Evolutionary conservation across 2,888 invertebrate species (phyloP), one percentile per base, ranked within the genome.

Genomic region (Brenthis hecate): DNA sequence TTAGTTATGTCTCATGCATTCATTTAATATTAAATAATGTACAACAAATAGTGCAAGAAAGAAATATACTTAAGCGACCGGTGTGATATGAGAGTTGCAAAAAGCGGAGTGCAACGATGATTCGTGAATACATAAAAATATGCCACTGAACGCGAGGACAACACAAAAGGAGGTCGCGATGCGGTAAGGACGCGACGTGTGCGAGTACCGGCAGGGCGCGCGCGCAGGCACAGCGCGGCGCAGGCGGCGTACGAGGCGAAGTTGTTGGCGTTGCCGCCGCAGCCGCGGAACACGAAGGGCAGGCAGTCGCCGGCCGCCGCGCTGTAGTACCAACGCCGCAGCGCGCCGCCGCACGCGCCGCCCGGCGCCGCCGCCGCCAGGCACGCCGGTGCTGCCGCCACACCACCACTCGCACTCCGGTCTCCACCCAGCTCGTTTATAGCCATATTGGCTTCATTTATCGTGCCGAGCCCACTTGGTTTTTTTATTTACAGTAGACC

Each of bases 221-320:
- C 57, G 32, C 68, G 75, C 72, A 75, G 75, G 84, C 92, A 91
- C 78, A 75, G 74, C 63, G 61, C 64, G 65, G 94, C 88, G 88
- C 97, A 97, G 80, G 95, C 94, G 78, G 95, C 94, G 88, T 94
- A 95, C 67, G 95, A 94, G 84, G 91, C 94, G 94, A 97, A 98
- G 93, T 96, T 96, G 93, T 98, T 98, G 81, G 94, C 94, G 89
- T 97, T 97, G 80, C 98, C 98, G 73, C 95, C 96, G 89, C 98
- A 98, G 89, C 98, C 98, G 75, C 95, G 94, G 93, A 96, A 98
- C 81, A 95, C 94, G 92, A 98, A 98, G 66, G 95, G 94, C 75
- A 95, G 88, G 88, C 98, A 98, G 80, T 94, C 95, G 76, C 94
- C 95, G 76, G 93, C 91, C 63, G 91, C 90, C 74, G 94, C 94